Evolutionary conservation across 2,113 vertebrate species (phyloP).

Genomic region (Hypanus sabinus): DNA sequence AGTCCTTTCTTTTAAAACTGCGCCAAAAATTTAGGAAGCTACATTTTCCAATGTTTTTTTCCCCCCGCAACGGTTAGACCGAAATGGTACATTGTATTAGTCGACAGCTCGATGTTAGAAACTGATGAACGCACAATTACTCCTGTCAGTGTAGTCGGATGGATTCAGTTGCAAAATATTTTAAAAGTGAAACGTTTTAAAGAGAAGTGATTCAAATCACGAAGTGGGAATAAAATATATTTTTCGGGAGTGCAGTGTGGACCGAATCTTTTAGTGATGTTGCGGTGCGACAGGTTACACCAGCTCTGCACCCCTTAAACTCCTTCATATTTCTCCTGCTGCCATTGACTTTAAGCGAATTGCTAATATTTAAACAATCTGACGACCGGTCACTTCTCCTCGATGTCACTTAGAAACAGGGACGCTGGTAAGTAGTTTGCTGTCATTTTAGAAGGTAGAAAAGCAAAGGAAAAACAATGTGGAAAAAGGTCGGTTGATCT

Average conservation of each 20-base stretch:
- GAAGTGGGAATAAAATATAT: neutral
- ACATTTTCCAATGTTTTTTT: neutral
- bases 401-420: neutral
- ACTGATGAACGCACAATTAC: neutral
- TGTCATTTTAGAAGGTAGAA: neutral
- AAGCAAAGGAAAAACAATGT: too few relatives aligned
- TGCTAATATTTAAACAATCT: slow-evolving; percentile 13
- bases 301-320: neutral
- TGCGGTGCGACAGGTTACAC: neutral
- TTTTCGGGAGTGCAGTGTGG: neutral
- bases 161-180: neutral
- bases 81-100: neutral
- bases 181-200: neutral
- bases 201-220: neutral
- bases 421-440: neutral
- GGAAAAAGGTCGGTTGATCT: neutral
- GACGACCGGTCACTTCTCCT: neutral
- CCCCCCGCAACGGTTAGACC: neutral
- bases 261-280: slow-evolving; percentile 9
- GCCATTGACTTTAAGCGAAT: slow-evolving; percentile 25
- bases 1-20: neutral
- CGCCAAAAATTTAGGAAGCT: neutral
- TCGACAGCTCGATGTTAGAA: neutral
- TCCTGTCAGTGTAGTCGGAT: neutral
- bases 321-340: neutral